phyloP scores from a whole-genome alignment of 2,113 vertebrate species.

The Aegithalos caudatus region DNA sequence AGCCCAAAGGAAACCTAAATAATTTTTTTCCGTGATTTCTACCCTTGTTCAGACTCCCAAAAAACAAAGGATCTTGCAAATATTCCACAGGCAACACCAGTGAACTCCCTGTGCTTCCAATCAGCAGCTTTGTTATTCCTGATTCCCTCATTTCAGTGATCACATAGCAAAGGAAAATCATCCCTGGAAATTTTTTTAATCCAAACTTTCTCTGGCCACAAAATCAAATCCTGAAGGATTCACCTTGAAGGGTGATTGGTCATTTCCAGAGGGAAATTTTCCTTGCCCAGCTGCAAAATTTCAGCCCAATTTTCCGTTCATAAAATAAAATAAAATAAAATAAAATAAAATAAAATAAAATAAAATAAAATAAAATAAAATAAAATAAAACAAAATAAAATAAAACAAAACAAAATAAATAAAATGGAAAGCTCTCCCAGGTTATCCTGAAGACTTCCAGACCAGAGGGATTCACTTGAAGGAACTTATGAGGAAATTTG shows the following conservation, averaged over 20 bases:
- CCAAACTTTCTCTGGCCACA: neutral
- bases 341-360: too few species aligned
- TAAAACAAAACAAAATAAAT: neutral
- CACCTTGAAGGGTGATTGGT: neutral
- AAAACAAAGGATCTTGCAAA: neutral
- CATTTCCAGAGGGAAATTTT: neutral
- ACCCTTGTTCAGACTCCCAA: neutral
- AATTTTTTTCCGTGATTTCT: neutral
- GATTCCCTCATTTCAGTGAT: neutral
- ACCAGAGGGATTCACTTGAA: too few species aligned
- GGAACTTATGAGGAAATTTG: too few species aligned
- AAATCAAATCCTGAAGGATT: neutral
- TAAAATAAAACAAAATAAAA: neutral
- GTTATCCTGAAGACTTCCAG: too few species aligned
- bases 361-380: neutral
- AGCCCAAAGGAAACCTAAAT: neutral
- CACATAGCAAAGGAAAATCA: neutral
- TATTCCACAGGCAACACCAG: neutral
- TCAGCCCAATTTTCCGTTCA: neutral
- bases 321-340: neutral
- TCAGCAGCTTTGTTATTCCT: neutral
- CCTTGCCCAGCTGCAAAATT: neutral
- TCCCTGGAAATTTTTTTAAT: neutral
- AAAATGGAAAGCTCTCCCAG: neutral
- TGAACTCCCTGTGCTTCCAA: fast-evolving